phyloP scores from a whole-genome alignment of 1,140 invertebrate genomes.

The Drosophila mayri region DNA sequence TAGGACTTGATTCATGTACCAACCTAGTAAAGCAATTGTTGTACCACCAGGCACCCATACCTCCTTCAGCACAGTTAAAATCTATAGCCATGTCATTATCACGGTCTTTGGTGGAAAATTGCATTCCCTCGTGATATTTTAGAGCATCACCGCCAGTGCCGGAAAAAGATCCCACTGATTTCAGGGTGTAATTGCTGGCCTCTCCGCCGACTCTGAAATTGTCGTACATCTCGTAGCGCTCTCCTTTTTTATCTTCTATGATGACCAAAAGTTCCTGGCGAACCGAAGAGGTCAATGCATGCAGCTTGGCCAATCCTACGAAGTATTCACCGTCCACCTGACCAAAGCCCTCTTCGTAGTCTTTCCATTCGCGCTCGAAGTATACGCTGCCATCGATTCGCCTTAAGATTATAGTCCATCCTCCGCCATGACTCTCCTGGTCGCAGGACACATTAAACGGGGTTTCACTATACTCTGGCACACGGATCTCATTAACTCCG shows the following conservation, averaged over 20 bases:
- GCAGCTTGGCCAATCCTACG: background rate
- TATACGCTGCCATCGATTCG: background rate
- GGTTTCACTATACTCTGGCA: background rate
- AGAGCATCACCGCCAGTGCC: background rate
- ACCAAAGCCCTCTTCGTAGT: background rate
- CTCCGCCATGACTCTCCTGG: background rate
- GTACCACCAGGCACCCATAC: background rate
- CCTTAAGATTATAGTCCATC: slow-evolving; percentile 1
- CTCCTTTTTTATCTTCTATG: background rate
- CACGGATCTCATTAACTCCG: background rate
- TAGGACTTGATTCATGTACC: background rate
- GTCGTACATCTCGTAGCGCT: background rate
- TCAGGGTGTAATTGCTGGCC: slow-evolving; percentile 3
- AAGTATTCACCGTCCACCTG: background rate
- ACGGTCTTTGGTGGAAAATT: slow-evolving; percentile 6
- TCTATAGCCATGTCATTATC: background rate
- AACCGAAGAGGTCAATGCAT: background rate
- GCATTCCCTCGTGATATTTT: background rate
- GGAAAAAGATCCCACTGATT: background rate
- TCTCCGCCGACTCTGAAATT: background rate
- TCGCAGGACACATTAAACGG: slow-evolving; percentile 6
- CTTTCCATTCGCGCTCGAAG: slow-evolving; percentile 1
- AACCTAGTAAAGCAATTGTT: background rate
- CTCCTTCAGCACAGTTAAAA: background rate
- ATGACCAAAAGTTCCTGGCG: background rate